A percentile compares a stretch with the other conserved stretches of the same genome.
Evolutionary conservation across 2,888 invertebrate genomes (phyloP).

Genomic region (Perizoma affinitatum): DNA sequence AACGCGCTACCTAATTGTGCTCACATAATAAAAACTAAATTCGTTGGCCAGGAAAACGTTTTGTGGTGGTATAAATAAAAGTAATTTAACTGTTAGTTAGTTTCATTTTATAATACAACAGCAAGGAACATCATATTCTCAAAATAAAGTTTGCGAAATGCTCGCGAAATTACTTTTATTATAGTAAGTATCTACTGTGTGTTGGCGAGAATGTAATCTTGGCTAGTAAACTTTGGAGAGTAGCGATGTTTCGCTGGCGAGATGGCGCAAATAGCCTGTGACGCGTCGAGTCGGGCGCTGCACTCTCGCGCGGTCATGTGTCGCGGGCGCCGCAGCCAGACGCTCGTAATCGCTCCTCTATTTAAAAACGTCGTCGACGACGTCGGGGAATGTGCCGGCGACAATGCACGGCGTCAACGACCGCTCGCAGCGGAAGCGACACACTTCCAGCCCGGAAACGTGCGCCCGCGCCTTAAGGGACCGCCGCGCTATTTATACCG

Average conservation of each 20-base stretch:
- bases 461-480: constrained; percentile 81
- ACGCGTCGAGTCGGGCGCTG: constrained; percentile 60
- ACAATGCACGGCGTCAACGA: constrained; percentile 80
- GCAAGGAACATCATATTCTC: too few relatives aligned
- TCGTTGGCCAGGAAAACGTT: too few relatives aligned
- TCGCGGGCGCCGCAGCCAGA: constrained; percentile 76
- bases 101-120: too few relatives aligned
- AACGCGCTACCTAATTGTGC: constrained; percentile 44
- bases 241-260: constrained; percentile 16
- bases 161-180: constrained; percentile 10
- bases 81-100: too few relatives aligned
- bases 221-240: constrained; percentile 15
- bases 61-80: too few relatives aligned
- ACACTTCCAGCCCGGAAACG: constrained; percentile 83
- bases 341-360: constrained; percentile 80
- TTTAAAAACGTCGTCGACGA: constrained; percentile 79
- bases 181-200: constrained; percentile 10
- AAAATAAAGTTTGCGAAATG: too few relatives aligned
- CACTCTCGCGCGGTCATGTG: constrained; percentile 81
- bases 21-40: too few relatives aligned
- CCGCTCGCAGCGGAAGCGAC: constrained; percentile 81
- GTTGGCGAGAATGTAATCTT: constrained; percentile 8
- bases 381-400: constrained; percentile 78
- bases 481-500: constrained; percentile 74
- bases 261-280: constrained; percentile 33